phyloP scores from a whole-genome alignment of 2,113 vertebrate genomes.

The Anolis sagrei region DNA sequence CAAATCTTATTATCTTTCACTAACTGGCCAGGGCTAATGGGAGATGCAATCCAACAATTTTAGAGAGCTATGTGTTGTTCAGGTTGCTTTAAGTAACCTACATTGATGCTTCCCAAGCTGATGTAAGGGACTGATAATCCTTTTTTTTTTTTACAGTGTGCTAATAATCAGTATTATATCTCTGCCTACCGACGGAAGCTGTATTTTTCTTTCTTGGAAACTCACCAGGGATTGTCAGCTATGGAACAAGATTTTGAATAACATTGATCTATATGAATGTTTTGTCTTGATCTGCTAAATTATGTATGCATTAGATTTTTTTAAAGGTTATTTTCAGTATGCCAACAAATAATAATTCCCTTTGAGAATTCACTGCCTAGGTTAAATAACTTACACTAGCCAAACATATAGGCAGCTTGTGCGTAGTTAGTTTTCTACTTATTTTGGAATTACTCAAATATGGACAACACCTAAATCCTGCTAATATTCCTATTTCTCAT shows the following conservation, averaged over 20 bases:
- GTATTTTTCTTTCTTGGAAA: too few species aligned
- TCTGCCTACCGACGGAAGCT: too few species aligned
- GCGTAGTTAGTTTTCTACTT: background rate
- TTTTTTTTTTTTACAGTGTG: too few species aligned
- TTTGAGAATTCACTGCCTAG: background rate
- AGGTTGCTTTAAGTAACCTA: background rate
- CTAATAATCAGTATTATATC: too few species aligned
- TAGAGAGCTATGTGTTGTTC: background rate
- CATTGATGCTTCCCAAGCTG: too few species aligned
- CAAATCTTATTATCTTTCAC: too few species aligned
- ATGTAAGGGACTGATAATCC: too few species aligned
- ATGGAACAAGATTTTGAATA: too few species aligned
- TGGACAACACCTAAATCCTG: background rate
- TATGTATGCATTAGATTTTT: background rate
- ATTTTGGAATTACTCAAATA: constrained; percentile 3
- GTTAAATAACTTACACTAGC: background rate
- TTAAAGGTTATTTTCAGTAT: background rate
- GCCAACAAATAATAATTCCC: background rate
- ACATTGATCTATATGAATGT: too few species aligned
- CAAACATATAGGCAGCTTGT: background rate
- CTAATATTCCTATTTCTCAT: background rate
- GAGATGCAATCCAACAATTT: background rate
- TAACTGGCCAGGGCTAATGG: too few species aligned
- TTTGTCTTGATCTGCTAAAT: too few species aligned
- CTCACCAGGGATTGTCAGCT: too few species aligned